Evolutionary conservation across 1,140 invertebrate species (phyloP), one percentile per base, ranked within the genome.

Genomic region (Proales similis): DNA sequence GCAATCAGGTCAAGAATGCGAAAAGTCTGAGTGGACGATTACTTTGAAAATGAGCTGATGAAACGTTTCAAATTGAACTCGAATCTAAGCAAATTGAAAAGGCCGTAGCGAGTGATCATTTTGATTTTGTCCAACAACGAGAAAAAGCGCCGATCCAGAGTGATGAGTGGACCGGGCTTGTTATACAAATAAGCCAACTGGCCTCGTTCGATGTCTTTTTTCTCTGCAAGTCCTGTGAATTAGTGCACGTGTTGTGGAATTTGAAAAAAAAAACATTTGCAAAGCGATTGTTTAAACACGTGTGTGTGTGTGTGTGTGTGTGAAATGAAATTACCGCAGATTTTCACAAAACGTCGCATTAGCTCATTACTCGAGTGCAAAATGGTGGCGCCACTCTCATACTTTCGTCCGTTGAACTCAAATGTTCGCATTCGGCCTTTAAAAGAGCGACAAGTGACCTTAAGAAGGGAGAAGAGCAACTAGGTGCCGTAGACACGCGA

Each of bases 281-380:
- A 4, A 42, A 42, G 17, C 39, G 39, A 29, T 47, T 26, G 2
- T 9, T 47, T 1, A 47, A 47, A 22, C 17, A n/a, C n/a, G n/a
- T n/a, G n/a, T n/a, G n/a, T n/a, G n/a, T n/a, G n/a, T n/a, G n/a
- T n/a, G n/a, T 2, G 14, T 24, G 24, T 36, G 14, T 63, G 9
- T 0, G 17, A 46, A 49, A 30, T 5, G 29, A 32, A 12, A 42
- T 69, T 70, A 81, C 80, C 79, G 53, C 82, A 70, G 47, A 78
- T 65, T 43, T 79, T 67, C 4, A 78, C 70, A 70, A 84, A 82
- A 45, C 80, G 67, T 20, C 74, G 70, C 79, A 83, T 82, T 47
- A 83, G 80, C 70, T 76, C 71, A 70, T 84, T 84, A 64, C 68
- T 72, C 0, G 78, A 71, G 68, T 84, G 82, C 68, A 84, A 79